Percentiles rank a stretch among this genome's conserved stretches.
Evolutionary conservation across 2,797 vertebrate species (phyloP).

Genomic region (Pseudochromis fuscus): DNA sequence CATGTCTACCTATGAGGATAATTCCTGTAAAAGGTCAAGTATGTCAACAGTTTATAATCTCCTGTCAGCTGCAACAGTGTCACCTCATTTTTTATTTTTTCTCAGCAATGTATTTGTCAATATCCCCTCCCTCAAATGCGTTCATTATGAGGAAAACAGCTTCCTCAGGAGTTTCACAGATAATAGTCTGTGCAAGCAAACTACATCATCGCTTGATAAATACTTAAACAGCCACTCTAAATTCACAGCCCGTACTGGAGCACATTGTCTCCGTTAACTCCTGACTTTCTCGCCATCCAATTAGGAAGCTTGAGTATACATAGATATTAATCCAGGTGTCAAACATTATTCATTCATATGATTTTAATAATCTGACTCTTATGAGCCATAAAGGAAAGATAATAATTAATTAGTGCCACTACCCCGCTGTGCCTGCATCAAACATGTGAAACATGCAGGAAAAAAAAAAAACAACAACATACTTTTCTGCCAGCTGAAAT

Average conservation of each 20-base stretch:
- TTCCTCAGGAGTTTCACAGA: constrained; percentile 30
- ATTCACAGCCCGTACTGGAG: constrained; percentile 31
- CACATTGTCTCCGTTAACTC: constrained; percentile 21
- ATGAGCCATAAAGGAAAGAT: background rate
- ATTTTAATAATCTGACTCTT: background rate
- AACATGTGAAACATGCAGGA: constrained; percentile 11
- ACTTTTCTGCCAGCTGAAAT: constrained; percentile 40
- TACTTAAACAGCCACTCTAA: constrained; percentile 53
- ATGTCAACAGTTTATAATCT: constrained; percentile 31
- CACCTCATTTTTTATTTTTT: constrained; percentile 8
- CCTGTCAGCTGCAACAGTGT: constrained; percentile 15
- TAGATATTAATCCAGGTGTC: background rate
- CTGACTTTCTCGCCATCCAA: background rate
- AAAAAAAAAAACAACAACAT: constrained; percentile 39
- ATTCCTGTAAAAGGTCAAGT: constrained; percentile 39
- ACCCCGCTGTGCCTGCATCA: background rate
- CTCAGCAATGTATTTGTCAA: constrained; percentile 35
- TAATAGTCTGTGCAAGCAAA: constrained; percentile 37
- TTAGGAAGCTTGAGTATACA: background rate
- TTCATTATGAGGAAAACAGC: constrained; percentile 21
- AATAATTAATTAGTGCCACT: background rate
- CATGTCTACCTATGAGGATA: too few relatives aligned
- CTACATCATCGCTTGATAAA: constrained; percentile 49
- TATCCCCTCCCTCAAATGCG: background rate
- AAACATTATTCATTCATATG: background rate